phyloP scores from a whole-genome alignment of 2,888 invertebrate genomes.

The Microctonus hyperodae region DNA sequence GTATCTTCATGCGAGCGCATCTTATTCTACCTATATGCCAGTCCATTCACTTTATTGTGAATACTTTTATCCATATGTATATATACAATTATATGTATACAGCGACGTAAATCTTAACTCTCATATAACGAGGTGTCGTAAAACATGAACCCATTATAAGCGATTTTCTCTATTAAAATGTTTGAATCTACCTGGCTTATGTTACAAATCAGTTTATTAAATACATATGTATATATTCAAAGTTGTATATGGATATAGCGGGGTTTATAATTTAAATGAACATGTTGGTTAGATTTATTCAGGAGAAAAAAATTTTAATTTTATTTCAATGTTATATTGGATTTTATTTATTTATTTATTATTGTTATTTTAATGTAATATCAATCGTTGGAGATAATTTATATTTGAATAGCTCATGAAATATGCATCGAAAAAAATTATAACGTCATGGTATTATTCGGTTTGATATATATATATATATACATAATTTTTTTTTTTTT shows the following conservation, averaged over 20 bases:
- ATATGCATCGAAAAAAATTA: no score
- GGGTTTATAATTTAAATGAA: background rate
- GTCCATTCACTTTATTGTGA: slow-evolving; percentile 37
- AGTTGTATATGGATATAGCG: no score
- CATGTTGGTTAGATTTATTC: no score
- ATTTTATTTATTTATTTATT: no score
- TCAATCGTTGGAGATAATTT: no score
- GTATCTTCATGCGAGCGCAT: slow-evolving; percentile 31
- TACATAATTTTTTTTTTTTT: background rate
- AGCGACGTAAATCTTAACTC: slow-evolving; percentile 55
- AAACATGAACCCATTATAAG: slow-evolving; percentile 62
- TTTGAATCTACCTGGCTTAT: slow-evolving; percentile 39
- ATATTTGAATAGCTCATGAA: no score
- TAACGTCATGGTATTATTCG: no score
- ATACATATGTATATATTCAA: no score
- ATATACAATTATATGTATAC: slow-evolving; percentile 29
- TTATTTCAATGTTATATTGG: no score
- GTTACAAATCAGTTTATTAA: slow-evolving; percentile 33
- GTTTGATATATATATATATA: no score
- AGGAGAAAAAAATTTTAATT: no score
- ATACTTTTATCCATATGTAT: slow-evolving; percentile 38
- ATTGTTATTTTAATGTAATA: no score
- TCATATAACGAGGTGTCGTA: slow-evolving; percentile 61
- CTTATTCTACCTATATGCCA: background rate
- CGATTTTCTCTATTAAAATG: slow-evolving; percentile 48